Evolutionary conservation across 2,797 vertebrate genomes (phyloP), one percentile per base, ranked within the genome.

Genomic region (Balearica regulorum): DNA sequence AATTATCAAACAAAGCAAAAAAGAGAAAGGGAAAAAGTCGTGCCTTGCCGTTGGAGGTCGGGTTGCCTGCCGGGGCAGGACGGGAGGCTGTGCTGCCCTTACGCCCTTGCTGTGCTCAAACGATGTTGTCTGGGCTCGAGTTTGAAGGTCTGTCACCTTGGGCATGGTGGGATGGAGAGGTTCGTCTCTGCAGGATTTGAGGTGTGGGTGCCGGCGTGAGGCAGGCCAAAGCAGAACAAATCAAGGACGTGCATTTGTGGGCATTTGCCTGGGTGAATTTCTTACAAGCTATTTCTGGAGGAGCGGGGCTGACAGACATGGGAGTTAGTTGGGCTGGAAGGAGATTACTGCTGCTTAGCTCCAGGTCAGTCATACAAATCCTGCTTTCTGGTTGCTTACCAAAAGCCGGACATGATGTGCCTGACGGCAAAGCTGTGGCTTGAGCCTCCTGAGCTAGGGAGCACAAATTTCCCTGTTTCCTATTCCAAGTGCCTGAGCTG

Each of bases 221-320:
- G 43, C 33, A n/a, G 79, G 13, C 24, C 60, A 41, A 35, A 85
- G 78, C 46, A 29, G 58, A 58, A 37, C 49, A 58, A 86, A 89
- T 31, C 35, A 44, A 68, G 64, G 89, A n/a, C 0, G 0, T 13
- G 72, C 0, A 0, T 21, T 51, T 0, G 0, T 0, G 0, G 81
- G 39, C 13, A 5, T 72, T 35, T 48, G 14, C 44, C 19, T 13
- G 65, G 72, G 29, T 5, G 7, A 25, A 37, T 80, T 66, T 53
- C 35, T 46, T 46, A 5, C 5, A 5, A 94, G 81, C 54, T 60
- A 0, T 49, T 76, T 68, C n/a, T 53, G 88, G 62, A 51, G 77
- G 35, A 92, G 69, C 7, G n/a, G 25, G 83, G 57, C 88, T 78
- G 76, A 83, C 33, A 39, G 76, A 83, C 33, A 39, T 6, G 86